A percentile compares a stretch with the other conserved stretches of the same genome.
Conservation (phyloP, 1,140 invertebrate species). For the Leptopilina clavipes region DNA sequence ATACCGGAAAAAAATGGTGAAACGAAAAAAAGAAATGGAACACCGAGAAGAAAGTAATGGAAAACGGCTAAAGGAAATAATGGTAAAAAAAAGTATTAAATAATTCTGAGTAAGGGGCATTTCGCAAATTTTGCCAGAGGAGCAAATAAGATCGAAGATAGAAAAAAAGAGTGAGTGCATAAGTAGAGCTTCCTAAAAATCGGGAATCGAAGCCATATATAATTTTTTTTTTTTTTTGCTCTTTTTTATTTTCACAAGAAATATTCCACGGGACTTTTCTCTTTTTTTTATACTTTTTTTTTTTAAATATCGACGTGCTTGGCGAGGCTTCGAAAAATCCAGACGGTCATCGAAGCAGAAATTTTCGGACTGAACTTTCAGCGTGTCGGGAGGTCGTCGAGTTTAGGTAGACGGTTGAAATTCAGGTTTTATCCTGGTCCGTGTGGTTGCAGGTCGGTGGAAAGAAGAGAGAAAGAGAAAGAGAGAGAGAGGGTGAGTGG, state of each 20-base stretch:
- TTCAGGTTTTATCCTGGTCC: conserved; percentile 65
- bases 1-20: no score
- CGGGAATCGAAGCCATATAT: background rate
- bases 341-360: conserved; percentile 50
- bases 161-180: no score
- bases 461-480: conserved; percentile 35
- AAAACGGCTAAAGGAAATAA: no score
- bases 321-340: conserved; percentile 38
- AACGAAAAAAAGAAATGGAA: no score
- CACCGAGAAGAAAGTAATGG: no score
- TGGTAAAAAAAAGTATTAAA: no score
- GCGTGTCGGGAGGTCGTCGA: conserved; percentile 52
- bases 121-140: no score
- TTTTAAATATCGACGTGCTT: conserved; percentile 43
- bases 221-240: background rate
- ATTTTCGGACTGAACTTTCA: conserved; percentile 57
- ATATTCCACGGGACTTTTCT: conserved; percentile 42
- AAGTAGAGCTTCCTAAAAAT: background rate
- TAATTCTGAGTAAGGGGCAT: no score
- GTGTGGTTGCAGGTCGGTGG: conserved; percentile 55
- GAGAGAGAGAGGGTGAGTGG: conserved; percentile 15
- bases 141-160: no score
- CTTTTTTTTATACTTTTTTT: conserved; percentile 33
- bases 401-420: conserved; percentile 64
- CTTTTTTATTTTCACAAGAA: background rate